Evolutionary conservation across 2,113 vertebrate species (phyloP), one percentile per base, ranked within the genome.

Genomic region (Cynocephalus volans): DNA sequence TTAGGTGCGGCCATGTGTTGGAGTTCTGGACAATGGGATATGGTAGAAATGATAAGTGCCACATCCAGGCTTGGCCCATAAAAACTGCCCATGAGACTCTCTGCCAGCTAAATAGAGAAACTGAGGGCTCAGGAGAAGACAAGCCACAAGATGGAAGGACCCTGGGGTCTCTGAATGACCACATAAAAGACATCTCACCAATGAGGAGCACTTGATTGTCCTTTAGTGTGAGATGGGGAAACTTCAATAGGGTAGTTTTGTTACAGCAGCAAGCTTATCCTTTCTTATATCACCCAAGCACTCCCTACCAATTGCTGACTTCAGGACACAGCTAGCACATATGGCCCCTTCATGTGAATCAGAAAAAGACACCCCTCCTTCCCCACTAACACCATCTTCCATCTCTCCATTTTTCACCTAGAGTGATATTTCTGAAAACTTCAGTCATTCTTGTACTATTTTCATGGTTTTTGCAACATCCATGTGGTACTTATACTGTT

Each of bases 371-470:
- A 8, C 21, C 8, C 6, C 31, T 17, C 6, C 36, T 11, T 54
- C 26, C 5, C 11, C 0, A 2, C 4, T 33, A 9, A 8, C 33
- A 28, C 31, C 11, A 6, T 33, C 26, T 28, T 62, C 72, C 21
- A 5, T 11, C n/a, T 54, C 76, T 73, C 77, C 36, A 10, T 31
- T 58, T 62, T 67, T 76, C 36, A 58, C 67, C 28, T n/a, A 26
- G 60, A 70, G 12, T 8, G 8, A 19, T 13, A n/a, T 10, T n/a
- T 52, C 67, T 13, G 73, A 5, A 65, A 45, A 48, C 21, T 6
- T n/a, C 2, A 11, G 18, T 31, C 73, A 28, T 8, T 60, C 58
- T 14, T 15, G 6, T 31, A 23, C 12, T 0, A 24, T 10, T 13
- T 13, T n/a, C 45, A n/a, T 0, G 50, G 21, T 33, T 69, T 85